These are phyloP conservation scores for Lagopus muta DNA, from an alignment of 2,113 vertebrate species.

Conservation along the genomic window DNA sequence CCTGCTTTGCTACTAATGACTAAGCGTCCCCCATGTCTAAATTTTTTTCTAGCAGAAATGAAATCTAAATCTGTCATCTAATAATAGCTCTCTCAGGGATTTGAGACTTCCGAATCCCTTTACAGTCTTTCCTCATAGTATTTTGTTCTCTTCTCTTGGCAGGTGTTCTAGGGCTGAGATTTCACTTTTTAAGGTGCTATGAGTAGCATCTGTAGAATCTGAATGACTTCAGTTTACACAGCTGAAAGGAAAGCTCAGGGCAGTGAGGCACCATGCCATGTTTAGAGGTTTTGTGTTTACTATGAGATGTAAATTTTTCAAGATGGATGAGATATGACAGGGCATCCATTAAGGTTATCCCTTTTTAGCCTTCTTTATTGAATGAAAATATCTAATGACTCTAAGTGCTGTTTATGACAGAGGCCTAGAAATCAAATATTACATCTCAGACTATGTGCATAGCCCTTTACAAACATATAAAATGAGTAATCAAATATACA, in stretches of 20 bases:
- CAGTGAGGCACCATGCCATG: not conserved
- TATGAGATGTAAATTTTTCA: not conserved
- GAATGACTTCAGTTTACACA: conserved; percentile 26
- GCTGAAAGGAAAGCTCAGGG: not conserved
- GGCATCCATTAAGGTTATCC: conserved; percentile 20
- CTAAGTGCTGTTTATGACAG: conserved; percentile 22
- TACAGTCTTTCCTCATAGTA: not conserved
- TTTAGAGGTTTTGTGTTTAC: not conserved
- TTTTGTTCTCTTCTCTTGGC: conserved; percentile 51
- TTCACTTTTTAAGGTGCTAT: conserved; percentile 25
- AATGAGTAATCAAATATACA: conserved; percentile 23
- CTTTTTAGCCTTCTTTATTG: conserved; percentile 27
- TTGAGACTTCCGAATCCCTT: conserved; percentile 34
- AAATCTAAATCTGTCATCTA: conserved; percentile 48
- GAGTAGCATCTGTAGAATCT: conserved; percentile 13
- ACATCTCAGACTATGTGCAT: not conserved
- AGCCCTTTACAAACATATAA: not conserved
- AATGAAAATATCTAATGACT: conserved; percentile 33
- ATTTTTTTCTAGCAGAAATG: conserved; percentile 26
- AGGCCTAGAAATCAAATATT: conserved; percentile 27
- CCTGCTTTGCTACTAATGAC: conserved; percentile 38
- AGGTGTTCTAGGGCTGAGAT: conserved; percentile 42
- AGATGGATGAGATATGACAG: conserved; percentile 26
- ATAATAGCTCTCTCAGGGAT: conserved; percentile 28
- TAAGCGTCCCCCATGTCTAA: not conserved